A percentile compares a stretch with the other conserved stretches of the same genome.
Conservation (phyloP, 2,888 invertebrate genomes). For the Drosophila pseudotalamancana region DNA sequence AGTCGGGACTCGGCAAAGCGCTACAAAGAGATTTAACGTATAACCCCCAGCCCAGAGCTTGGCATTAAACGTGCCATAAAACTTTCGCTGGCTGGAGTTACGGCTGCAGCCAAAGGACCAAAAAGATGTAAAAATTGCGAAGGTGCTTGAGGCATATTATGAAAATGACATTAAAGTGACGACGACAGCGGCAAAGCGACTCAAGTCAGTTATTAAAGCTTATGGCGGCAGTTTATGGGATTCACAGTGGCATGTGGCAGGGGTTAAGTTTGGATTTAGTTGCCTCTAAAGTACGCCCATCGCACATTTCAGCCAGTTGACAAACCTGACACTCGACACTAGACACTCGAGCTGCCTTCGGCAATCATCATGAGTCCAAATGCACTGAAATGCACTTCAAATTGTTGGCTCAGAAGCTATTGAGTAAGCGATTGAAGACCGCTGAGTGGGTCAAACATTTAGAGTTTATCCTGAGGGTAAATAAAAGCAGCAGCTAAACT, state of each 20-base stretch:
- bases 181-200: slow-evolving; percentile 37
- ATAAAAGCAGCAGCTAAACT: no score
- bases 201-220: slow-evolving; percentile 65
- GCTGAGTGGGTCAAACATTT: not conserved
- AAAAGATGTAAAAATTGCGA: slow-evolving; percentile 64
- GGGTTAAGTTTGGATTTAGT: slow-evolving; percentile 23
- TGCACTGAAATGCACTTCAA: slow-evolving; percentile 11
- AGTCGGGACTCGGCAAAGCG: slow-evolving; percentile 31
- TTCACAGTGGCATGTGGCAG: slow-evolving; percentile 27
- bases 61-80: slow-evolving; percentile 60
- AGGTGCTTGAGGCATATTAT: slow-evolving; percentile 72
- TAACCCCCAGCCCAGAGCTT: slow-evolving; percentile 9
- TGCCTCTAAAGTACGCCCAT: slow-evolving; percentile 13
- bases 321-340: not conserved
- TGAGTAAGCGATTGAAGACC: not conserved
- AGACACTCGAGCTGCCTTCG: slow-evolving; percentile 16
- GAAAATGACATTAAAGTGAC: slow-evolving; percentile 72
- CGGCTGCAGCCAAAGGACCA: slow-evolving; percentile 21
- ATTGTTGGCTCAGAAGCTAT: not conserved
- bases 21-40: slow-evolving; percentile 39
- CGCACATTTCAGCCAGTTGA: slow-evolving; percentile 5
- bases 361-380: slow-evolving; percentile 12
- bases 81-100: slow-evolving; percentile 39
- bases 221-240: slow-evolving; percentile 45
- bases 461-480: no score